A percentile compares a stretch with the other conserved stretches of the same genome.
phyloP scores from a whole-genome alignment of 2,113 vertebrate species.

The Periophthalmus modestus region DNA sequence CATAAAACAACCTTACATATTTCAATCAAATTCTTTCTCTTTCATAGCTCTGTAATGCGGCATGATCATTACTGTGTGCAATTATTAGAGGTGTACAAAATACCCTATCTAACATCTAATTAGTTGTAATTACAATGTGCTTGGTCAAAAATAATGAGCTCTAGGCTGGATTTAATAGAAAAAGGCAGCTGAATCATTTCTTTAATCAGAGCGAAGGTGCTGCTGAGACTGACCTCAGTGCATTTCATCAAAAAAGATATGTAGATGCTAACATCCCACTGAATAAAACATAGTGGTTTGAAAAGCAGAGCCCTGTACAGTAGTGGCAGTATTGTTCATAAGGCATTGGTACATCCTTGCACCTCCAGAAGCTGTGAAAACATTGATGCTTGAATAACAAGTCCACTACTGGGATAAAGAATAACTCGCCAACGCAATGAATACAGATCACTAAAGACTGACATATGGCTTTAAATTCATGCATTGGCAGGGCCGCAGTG shows the following conservation, averaged over 20 bases:
- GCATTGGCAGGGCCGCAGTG: neutral
- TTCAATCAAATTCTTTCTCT: neutral
- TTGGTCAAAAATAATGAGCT: constrained; percentile 1
- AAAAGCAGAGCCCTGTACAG: constrained; percentile 24
- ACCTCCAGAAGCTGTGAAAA: constrained; percentile 41
- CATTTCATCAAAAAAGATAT: constrained; percentile 22
- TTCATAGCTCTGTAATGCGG: neutral
- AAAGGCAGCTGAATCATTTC: neutral
- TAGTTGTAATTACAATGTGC: neutral
- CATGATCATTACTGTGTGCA: neutral
- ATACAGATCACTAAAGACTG: constrained; percentile 26
- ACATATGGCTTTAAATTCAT: constrained; percentile 44
- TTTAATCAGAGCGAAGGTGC: neutral
- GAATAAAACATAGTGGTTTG: constrained; percentile 39
- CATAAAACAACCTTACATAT: neutral
- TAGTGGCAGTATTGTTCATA: constrained; percentile 48
- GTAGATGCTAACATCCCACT: constrained; percentile 23
- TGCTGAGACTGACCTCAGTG: constrained; percentile 2
- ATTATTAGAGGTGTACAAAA: neutral
- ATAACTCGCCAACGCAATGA: constrained; percentile 43
- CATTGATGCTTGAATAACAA: constrained; percentile 46
- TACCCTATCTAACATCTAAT: neutral
- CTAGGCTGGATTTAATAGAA: neutral
- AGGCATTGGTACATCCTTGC: constrained; percentile 37
- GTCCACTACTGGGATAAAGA: constrained; percentile 29